Base-by-base conservation (phyloP, 2,888 invertebrate species). In the Auanema sp. region DNA sequence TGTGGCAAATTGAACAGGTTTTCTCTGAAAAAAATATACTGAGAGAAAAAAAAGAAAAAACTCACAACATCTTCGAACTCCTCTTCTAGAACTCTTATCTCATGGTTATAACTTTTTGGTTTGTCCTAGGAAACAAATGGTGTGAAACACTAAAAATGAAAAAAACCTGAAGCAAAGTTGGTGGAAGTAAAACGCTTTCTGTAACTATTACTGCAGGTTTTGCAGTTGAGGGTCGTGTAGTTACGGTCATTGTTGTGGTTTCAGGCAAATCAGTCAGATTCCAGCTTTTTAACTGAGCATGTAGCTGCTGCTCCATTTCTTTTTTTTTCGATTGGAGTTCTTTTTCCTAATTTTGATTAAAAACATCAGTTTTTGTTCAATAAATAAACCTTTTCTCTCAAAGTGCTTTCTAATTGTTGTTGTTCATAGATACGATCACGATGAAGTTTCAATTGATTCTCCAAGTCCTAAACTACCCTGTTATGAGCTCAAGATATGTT, bases 381-480 rank as follows among this genome's bases (percentile, higher is more conserved):
- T 2, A 42, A 44, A 57, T 47, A 6, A 21, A 69, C 72, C 62
- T 74, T 74, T 44, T 66, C 66, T 42, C 63, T 58, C 57, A 76
- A 53, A 18, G 74, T 74, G 16, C 60, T 61, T 18, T 76, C 72
- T 64, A 66, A 68, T 44, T 64, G 64, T 53, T 65, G 68, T 58
- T 74, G 72, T 4, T 66, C 58, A 23, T 74, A 68, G 51, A 76
- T 69, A 60, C 67, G n/a, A 47, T 67, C 67, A 11, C 66, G 65
- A 57, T 76, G 74, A 64, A 71, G 66, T 2, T 66, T 63, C n/a
- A 76, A 55, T 49, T 76, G 72, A 16, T 67, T 68, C 56, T 72
- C 68, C n/a, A 76, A 64, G 10, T 66, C 71, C n/a, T n/a, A n/a
- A n/a, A n/a, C n/a, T n/a, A n/a, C n/a, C n/a, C 68, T 74, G 49